phyloP scores from a whole-genome alignment of 1,140 invertebrate genomes.

The Zaprionus ghesquierei region DNA sequence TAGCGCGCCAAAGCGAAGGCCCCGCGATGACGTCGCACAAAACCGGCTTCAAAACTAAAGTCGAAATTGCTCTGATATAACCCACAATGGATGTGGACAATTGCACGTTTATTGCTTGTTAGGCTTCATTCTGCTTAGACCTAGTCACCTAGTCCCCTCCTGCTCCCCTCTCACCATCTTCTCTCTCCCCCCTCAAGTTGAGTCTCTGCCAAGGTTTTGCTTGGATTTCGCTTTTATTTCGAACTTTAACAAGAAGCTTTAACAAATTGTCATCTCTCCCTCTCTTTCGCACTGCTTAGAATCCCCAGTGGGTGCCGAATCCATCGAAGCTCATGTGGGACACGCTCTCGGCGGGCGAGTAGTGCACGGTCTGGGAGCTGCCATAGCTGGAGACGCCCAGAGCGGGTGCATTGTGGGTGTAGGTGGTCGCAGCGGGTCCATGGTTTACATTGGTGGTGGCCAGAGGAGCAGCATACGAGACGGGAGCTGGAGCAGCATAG shows the following conservation, averaged over 20 bases:
- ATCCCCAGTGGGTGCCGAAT: slow-evolving; percentile 84
- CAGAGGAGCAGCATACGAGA: slow-evolving; percentile 84
- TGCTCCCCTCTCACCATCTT: not conserved
- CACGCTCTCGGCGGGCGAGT: slow-evolving; percentile 84
- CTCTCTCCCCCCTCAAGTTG: not conserved
- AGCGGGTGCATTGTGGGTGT: slow-evolving; percentile 80
- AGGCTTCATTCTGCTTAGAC: slow-evolving; percentile 40
- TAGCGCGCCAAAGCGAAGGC: slow-evolving; percentile 55
- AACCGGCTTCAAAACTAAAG: slow-evolving; percentile 27
- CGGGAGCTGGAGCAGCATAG: slow-evolving; percentile 84
- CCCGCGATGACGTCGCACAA: slow-evolving; percentile 62
- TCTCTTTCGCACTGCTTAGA: slow-evolving; percentile 63
- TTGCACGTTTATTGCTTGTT: slow-evolving; percentile 47
- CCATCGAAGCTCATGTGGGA: slow-evolving; percentile 84
- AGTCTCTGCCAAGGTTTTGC: slow-evolving; percentile 19
- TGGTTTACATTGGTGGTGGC: slow-evolving; percentile 75
- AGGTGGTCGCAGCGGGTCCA: slow-evolving; percentile 69
- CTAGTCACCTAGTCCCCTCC: not conserved
- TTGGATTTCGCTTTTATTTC: slow-evolving; percentile 54
- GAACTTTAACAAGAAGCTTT: slow-evolving; percentile 60
- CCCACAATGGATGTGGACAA: slow-evolving; percentile 3
- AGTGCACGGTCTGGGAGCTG: slow-evolving; percentile 78
- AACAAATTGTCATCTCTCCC: slow-evolving; percentile 17
- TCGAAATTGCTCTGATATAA: slow-evolving; percentile 34
- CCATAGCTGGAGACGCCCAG: slow-evolving; percentile 81